phyloP scores from a whole-genome alignment of 2,113 vertebrate species.

The Podarcis cretensis region DNA sequence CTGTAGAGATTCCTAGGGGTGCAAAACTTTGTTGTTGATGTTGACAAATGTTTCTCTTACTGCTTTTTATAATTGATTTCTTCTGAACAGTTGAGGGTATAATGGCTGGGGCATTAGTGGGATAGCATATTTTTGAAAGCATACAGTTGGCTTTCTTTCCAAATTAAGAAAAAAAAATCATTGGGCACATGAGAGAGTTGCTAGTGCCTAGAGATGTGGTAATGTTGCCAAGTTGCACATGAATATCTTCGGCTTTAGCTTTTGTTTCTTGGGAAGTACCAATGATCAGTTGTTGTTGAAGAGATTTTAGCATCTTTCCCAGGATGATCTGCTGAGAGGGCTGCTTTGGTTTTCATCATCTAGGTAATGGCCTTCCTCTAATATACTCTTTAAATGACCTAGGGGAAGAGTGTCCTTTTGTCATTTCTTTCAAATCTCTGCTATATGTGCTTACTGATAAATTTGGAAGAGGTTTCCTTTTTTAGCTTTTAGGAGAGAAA shows the following conservation, averaged over 20 bases:
- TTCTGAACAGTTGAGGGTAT: constrained; percentile 9
- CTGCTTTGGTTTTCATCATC: constrained; percentile 17
- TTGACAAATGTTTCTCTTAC: constrained; percentile 13
- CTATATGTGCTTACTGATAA: constrained; percentile 18
- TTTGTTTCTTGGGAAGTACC: constrained; percentile 37
- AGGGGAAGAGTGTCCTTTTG: background rate
- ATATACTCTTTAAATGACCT: constrained; percentile 18
- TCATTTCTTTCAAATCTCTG: constrained; percentile 29
- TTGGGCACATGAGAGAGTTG: constrained; percentile 27
- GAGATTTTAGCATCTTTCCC: constrained; percentile 44
- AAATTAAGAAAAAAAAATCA: background rate
- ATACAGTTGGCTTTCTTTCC: constrained; percentile 20
- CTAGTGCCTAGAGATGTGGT: background rate
- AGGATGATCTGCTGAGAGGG: constrained; percentile 19
- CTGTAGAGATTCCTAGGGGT: constrained; percentile 5
- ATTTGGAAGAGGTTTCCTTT: constrained; percentile 31
- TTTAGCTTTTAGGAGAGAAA: constrained; percentile 7
- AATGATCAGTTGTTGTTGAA: constrained; percentile 20
- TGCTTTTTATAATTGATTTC: constrained; percentile 21
- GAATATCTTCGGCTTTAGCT: constrained; percentile 10
- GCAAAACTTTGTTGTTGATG: constrained; percentile 17
- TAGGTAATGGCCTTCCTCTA: background rate
- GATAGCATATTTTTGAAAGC: constrained; percentile 39
- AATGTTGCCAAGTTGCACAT: constrained; percentile 23
- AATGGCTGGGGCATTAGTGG: constrained; percentile 30